These are phyloP conservation scores for Bombyx mandarina DNA, from an alignment of 1,140 invertebrate species.

Conservation along the genomic window DNA sequence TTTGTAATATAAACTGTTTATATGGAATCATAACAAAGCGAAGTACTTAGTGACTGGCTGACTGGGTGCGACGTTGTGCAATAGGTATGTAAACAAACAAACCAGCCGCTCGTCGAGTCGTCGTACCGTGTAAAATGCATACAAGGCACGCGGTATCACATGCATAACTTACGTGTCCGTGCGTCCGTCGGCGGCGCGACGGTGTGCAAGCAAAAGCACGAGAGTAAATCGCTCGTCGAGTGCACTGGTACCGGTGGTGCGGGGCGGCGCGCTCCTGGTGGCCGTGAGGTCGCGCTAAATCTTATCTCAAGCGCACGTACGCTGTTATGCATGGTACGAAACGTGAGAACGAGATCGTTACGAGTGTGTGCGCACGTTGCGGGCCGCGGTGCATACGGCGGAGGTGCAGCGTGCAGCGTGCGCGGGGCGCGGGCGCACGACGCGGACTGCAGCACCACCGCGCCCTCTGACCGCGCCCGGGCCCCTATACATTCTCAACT, in stretches of 20 bases:
- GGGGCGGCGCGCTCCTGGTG: neutral
- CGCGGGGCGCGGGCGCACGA: constrained; percentile 59
- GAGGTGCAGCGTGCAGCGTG: constrained; percentile 45
- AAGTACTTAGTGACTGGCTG: neutral
- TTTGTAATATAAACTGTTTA: no score
- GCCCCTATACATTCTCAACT: constrained; percentile 48
- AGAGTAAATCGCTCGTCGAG: constrained; percentile 19
- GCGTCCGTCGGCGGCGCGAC: constrained; percentile 25
- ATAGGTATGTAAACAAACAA: constrained; percentile 47
- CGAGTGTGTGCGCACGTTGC: constrained; percentile 18
- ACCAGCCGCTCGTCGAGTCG: constrained; percentile 30
- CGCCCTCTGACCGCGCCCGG: constrained; percentile 35
- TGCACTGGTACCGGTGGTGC: constrained; percentile 11
- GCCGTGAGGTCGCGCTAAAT: neutral
- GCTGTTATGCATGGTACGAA: constrained; percentile 3
- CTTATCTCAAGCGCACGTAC: constrained; percentile 1
- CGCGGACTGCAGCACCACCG: constrained; percentile 41
- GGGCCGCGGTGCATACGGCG: constrained; percentile 20
- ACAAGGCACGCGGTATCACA: constrained; percentile 32
- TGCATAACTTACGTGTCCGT: constrained; percentile 54
- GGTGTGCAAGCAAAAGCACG: constrained; percentile 31
- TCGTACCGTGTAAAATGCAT: constrained; percentile 34
- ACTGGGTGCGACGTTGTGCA: constrained; percentile 1
- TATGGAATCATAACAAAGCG: no score
- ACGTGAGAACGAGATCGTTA: neutral